A percentile compares a stretch with the other conserved stretches of the same genome.
These are phyloP conservation scores for Pachliopta kotzebuea DNA, from an alignment of 2,888 invertebrate species.

Conservation along the genomic window DNA sequence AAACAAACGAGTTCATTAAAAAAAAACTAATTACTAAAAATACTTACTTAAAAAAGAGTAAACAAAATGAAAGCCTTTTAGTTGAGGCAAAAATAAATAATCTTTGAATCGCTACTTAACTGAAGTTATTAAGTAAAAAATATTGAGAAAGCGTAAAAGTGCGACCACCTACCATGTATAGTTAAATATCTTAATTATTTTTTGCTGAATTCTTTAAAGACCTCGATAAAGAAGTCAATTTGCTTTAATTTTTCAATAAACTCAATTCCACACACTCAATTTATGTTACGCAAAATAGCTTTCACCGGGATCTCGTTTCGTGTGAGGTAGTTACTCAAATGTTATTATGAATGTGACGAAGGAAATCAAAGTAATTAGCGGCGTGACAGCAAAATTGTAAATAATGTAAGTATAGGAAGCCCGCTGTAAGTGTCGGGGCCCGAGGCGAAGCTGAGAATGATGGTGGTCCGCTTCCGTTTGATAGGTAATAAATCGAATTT, in stretches of 20 bases:
- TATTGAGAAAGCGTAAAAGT: slow-evolving; percentile 20
- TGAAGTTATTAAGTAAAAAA: neutral
- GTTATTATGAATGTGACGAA: slow-evolving; percentile 34
- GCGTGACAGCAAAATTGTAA: slow-evolving; percentile 51
- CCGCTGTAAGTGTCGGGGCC: slow-evolving; percentile 35
- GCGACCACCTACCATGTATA: slow-evolving; percentile 5
- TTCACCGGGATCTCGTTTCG: slow-evolving; percentile 18
- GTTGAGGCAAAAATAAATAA: too few species aligned
- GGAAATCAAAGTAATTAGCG: slow-evolving; percentile 37
- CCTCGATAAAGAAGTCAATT: neutral
- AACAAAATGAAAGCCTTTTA: too few species aligned
- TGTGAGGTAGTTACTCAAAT: slow-evolving; percentile 33
- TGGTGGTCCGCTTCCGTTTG: slow-evolving; percentile 8
- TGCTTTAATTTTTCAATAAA: slow-evolving; percentile 11
- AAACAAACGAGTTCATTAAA: too few species aligned
- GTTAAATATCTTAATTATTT: slow-evolving; percentile 9
- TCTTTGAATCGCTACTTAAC: neutral
- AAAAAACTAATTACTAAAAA: too few species aligned
- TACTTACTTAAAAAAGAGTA: too few species aligned
- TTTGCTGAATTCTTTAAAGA: neutral
- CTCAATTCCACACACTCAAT: slow-evolving; percentile 7
- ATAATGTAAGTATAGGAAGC: slow-evolving; percentile 35
- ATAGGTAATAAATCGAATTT: neutral
- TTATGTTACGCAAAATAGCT: slow-evolving; percentile 22
- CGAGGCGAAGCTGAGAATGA: slow-evolving; percentile 33